phyloP scores from a whole-genome alignment of 2,888 invertebrate genomes.

The Ligdia adustata region DNA sequence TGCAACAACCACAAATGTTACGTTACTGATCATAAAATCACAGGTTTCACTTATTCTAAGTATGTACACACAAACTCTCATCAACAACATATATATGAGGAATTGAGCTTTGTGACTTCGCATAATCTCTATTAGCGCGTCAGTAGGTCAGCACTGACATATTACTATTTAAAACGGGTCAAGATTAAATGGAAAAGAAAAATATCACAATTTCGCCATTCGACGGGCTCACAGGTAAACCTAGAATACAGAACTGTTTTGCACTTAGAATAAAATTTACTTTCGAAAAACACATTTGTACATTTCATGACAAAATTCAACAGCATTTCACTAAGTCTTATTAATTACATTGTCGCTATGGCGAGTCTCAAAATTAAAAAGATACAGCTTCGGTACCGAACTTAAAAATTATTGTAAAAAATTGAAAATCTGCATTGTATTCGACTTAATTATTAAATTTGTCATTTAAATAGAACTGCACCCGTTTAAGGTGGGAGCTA shows the following conservation, averaged over 20 bases:
- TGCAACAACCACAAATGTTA: constrained; percentile 63
- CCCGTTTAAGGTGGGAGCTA: constrained; percentile 80
- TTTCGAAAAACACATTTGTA: constrained; percentile 82
- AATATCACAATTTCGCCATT: constrained; percentile 82
- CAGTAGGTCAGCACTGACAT: constrained; percentile 58
- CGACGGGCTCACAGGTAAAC: constrained; percentile 70
- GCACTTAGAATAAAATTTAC: constrained; percentile 81
- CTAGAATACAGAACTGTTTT: constrained; percentile 78
- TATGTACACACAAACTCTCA: constrained; percentile 81
- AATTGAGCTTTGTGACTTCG: constrained; percentile 76
- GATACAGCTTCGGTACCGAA: constrained; percentile 77
- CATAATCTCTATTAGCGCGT: constrained; percentile 63
- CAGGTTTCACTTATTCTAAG: constrained; percentile 80
- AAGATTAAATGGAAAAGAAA: constrained; percentile 61
- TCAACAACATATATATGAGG: constrained; percentile 68
- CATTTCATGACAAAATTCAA: constrained; percentile 83
- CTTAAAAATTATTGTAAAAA: constrained; percentile 72
- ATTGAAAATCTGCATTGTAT: constrained; percentile 77
- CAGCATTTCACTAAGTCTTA: constrained; percentile 81
- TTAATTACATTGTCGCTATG: constrained; percentile 68
- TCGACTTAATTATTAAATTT: constrained; percentile 79
- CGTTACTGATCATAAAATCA: constrained; percentile 70
- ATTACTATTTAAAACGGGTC: constrained; percentile 45
- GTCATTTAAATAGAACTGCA: constrained; percentile 83
- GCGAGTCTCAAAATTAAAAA: constrained; percentile 61